Base-by-base conservation (phyloP, 2,797 vertebrate genomes). In the Urophycis tenuis region DNA sequence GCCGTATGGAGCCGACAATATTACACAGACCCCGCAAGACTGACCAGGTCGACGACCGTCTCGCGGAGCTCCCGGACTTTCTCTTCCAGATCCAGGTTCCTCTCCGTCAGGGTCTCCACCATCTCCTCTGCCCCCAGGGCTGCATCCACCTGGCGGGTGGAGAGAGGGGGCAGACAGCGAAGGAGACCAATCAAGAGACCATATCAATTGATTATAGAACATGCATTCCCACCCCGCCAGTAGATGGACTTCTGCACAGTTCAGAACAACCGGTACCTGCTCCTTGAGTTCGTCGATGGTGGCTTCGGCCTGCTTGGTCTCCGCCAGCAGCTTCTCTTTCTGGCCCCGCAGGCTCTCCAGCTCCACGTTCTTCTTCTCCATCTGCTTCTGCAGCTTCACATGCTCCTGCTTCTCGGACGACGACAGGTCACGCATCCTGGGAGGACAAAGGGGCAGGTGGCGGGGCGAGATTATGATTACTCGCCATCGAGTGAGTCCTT, bases 261-360 rank as follows among this genome's bases (percentile, higher is more conserved):
- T 17, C 14, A 15, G 39, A 41, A 34, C 33, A 3, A 34, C 39
- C 14, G 39, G 12, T 41, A 98, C 96, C 93, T 99, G 97, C 0
- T 99, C 97, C 0, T 99, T 99, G 85, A 99, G 96, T 81, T 99
- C 97, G 4, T 98, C 97, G n/a, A 97, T 94, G 2, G 95, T 94
- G 53, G 83, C 94, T 87, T 99, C 98, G 0, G 95, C 95, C 83
- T 93, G 93, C 80, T 92, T 95, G 80, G 96, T 86, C 75, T 99
- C 96, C 32, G 95, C 95, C 90, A 95, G 95, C 8, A 97, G 92
- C 79, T 97, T 97, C 86, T 99, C 97, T 80, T 94, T 95, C 87
- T 98, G 96, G 75, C 92, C 92, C 71, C 96, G 91, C 78, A 96
- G 88, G 0, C 91, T 87, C 77, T 99, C 98, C 92, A 98, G 91